Evolutionary conservation across 2,888 invertebrate species (phyloP).

Genomic region (Deroplatys truncata): DNA sequence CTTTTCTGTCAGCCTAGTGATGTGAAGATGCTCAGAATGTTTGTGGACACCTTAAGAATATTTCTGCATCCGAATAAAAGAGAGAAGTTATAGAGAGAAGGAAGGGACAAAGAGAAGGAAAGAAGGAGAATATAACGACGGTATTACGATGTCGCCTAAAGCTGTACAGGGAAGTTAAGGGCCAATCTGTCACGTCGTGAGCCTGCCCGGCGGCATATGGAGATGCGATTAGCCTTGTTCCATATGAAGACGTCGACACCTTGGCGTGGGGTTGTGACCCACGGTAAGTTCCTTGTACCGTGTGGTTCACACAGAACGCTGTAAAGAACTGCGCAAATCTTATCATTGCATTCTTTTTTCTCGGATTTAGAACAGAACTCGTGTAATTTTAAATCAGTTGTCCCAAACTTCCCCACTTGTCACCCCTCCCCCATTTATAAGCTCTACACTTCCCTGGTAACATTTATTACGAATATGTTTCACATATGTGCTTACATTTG

Average conservation of each 20-base stretch:
- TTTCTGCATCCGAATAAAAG: not conserved
- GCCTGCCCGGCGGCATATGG: slow-evolving; percentile 6
- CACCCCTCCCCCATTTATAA: no score
- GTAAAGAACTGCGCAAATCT: no score
- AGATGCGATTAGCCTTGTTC: slow-evolving; percentile 15
- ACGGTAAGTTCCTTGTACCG: not conserved
- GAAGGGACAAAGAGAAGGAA: not conserved
- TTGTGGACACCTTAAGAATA: not conserved
- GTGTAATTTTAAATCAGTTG: no score
- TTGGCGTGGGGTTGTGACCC: not conserved
- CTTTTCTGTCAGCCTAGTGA: no score
- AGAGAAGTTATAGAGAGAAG: not conserved
- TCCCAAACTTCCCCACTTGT: no score
- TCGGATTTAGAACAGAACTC: no score
- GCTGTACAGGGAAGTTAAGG: not conserved
- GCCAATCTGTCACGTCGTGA: not conserved
- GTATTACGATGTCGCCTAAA: not conserved
- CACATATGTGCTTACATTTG: no score
- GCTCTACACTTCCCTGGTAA: no score
- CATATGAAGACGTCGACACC: not conserved
- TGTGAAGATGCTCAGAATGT: no score
- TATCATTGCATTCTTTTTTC: no score
- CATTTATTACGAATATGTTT: no score
- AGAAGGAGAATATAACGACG: not conserved
- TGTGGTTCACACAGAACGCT: not conserved